These are phyloP conservation scores for Calliphora vomitoria DNA, from an alignment of 2,888 invertebrate genomes.

Conservation along the genomic window DNA sequence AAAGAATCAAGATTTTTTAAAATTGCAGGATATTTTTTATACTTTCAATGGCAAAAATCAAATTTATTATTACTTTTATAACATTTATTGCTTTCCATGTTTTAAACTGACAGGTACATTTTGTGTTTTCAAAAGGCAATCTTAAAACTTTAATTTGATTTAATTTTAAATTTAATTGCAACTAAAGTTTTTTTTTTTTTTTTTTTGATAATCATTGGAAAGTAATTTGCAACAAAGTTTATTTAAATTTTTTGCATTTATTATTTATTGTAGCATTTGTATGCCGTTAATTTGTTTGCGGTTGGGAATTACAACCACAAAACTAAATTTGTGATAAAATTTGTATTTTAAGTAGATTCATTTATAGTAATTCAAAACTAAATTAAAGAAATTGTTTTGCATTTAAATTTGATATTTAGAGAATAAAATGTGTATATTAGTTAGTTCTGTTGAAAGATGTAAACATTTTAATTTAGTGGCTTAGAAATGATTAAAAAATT, in stretches of 20 bases:
- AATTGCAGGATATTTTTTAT: too few species aligned
- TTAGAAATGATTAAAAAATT: too few species aligned
- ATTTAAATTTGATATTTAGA: not conserved
- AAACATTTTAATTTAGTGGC: not conserved
- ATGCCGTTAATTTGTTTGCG: not conserved
- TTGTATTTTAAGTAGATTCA: not conserved
- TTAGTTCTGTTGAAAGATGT: too few species aligned
- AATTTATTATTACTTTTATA: too few species aligned
- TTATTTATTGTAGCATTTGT: not conserved
- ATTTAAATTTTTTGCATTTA: not conserved
- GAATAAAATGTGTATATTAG: not conserved
- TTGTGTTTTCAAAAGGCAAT: too few species aligned
- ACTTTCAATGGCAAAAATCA: too few species aligned
- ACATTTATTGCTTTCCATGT: too few species aligned
- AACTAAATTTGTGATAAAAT: not conserved
- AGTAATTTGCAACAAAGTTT: slow-evolving; percentile 1
- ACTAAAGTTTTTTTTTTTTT: too few species aligned
- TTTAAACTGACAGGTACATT: too few species aligned
- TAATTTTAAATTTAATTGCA: too few species aligned
- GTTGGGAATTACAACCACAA: not conserved
- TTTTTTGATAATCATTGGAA: not conserved
- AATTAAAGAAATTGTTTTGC: not conserved
- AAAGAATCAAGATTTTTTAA: too few species aligned
- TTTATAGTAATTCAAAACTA: not conserved
- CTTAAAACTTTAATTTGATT: too few species aligned